Evolutionary conservation across 2,113 vertebrate genomes (phyloP), one percentile per base, ranked within the genome.

Genomic region (Dolichallabes microphthalmus): DNA sequence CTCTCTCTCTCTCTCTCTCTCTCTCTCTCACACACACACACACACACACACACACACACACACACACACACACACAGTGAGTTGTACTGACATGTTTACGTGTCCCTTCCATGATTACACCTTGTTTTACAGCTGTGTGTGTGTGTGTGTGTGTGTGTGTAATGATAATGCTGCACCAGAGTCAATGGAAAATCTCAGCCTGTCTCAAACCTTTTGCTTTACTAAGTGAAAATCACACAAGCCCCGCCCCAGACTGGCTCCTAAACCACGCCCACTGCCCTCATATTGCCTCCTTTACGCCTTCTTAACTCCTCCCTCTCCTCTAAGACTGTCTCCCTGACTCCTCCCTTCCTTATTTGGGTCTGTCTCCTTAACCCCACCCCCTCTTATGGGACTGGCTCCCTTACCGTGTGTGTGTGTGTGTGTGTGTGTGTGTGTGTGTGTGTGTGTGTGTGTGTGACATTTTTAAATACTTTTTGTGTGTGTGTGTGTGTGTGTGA

Each of bases 111-210:
- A 60, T 39, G 82, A 80, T 88, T 57, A 63, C 86, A 84, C 77
- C 86, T 89, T 74, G 64, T 12, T 30, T 82, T 45, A 60, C 25
- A 74, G 69, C 25, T 27, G 32, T 66, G 50, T 55, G 80, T 83
- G 30, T 85, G 39, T 39, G 39, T 27, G 57, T 66, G 45, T 53
- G 80, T 83, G 84, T 82, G 30, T 81, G 55, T 73, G 82, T 86
- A 84, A 83, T 85, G 80, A 90, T 86, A 83, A 88, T 82, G 69
- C 27, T 69, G n/a, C 52, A 55, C 75, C 75, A 73, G 27, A 55
- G 75, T 69, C 63, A 63, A 53, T 66, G 86, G 82, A 83, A 83
- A 78, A 61, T 32, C 80, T 80, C 58, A 68, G 52, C 30, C 19
- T 71, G 27, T 30, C 50, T 60, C 25, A 58, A 91, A 89, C 83